These are phyloP conservation scores for Poeciliopsis infans DNA, from an alignment of 2,797 vertebrate species.

Conservation along the genomic window DNA sequence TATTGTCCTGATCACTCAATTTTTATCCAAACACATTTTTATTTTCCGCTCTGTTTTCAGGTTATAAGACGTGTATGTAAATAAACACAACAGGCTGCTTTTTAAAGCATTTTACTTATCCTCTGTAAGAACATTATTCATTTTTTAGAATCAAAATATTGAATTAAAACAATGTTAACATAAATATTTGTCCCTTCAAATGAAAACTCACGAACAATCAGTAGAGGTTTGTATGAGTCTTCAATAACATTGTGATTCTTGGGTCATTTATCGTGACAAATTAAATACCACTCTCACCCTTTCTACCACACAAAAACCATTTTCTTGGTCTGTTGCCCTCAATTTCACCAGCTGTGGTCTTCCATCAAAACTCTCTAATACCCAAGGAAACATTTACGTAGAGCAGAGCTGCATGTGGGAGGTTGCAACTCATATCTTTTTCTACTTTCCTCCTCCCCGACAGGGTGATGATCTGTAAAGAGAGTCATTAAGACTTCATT, in stretches of 20 bases:
- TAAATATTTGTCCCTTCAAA: neutral
- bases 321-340: slow-evolving; percentile 51
- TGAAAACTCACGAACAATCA: neutral
- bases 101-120: neutral
- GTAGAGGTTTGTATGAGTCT: neutral
- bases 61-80: neutral
- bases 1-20: neutral
- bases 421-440: slow-evolving; percentile 8
- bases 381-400: slow-evolving; percentile 24
- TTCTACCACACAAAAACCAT: slow-evolving; percentile 27
- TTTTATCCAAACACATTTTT: neutral
- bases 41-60: neutral
- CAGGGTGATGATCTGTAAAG: slow-evolving; percentile 66
- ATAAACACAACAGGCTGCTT: neutral
- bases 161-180: neutral
- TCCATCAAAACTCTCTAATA: slow-evolving; percentile 47
- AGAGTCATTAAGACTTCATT: slow-evolving; percentile 73
- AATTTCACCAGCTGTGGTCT: slow-evolving; percentile 39
- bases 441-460: slow-evolving; percentile 23
- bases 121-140: neutral
- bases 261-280: slow-evolving; percentile 38
- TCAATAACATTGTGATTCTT: neutral
- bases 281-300: slow-evolving; percentile 39
- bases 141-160: neutral
- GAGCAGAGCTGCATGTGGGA: slow-evolving; percentile 27